Conservation (phyloP, 2,888 invertebrate species). For the Chouioia cunea region DNA sequence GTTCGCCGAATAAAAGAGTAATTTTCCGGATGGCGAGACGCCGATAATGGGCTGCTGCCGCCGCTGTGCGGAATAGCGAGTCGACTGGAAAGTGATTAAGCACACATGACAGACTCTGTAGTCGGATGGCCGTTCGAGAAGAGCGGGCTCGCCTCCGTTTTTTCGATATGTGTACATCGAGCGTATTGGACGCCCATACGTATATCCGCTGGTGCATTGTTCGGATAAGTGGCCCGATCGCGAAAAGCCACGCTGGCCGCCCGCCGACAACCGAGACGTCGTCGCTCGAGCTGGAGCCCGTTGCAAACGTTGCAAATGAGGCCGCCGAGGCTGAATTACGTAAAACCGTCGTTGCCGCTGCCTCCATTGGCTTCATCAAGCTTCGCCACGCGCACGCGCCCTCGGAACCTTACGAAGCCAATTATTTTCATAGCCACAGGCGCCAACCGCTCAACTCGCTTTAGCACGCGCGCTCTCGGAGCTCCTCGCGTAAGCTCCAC, state of each 20-base stretch:
- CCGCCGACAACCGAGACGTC: conserved; percentile 44
- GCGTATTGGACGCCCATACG: background rate
- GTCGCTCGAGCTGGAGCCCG: no score
- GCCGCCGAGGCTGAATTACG: conserved; percentile 44
- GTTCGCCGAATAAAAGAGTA: conserved; percentile 64
- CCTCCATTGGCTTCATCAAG: conserved; percentile 63
- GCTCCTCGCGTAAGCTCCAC: background rate
- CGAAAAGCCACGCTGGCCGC: conserved; percentile 59
- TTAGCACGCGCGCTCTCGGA: background rate
- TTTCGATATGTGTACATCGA: conserved; percentile 32
- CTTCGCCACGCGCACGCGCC: conserved; percentile 60
- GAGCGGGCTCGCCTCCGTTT: conserved; percentile 50
- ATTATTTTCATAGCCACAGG: conserved; percentile 63
- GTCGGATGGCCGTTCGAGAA: conserved; percentile 58
- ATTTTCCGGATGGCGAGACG: conserved; percentile 68
- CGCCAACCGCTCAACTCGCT: conserved; percentile 36
- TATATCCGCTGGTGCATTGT: background rate
- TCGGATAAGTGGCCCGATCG: conserved; percentile 59
- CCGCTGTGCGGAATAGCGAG: conserved; percentile 63
- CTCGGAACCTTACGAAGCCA: conserved; percentile 64
- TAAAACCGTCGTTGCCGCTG: conserved; percentile 26
- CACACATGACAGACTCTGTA: conserved; percentile 67
- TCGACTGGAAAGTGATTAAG: conserved; percentile 69
- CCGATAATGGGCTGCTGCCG: conserved; percentile 63
- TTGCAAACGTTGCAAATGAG: no score